phyloP scores from a whole-genome alignment of 2,113 vertebrate genomes.

The Benitochromis conjunctus region DNA sequence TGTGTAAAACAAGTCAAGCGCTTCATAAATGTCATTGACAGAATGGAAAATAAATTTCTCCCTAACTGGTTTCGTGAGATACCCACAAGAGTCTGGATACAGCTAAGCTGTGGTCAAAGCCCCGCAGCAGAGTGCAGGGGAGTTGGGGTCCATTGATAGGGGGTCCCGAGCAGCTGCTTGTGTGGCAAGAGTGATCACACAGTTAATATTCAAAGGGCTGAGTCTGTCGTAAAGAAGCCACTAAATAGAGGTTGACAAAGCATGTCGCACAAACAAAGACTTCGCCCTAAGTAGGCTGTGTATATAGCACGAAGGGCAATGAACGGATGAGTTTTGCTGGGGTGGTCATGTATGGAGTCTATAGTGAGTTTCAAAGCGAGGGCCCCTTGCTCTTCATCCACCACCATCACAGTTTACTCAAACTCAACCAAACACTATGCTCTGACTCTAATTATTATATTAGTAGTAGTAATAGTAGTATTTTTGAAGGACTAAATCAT shows the following conservation, averaged over 20 bases:
- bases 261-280: constrained; percentile 64
- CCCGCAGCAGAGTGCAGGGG: constrained; percentile 27
- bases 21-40: constrained; percentile 21
- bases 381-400: constrained; percentile 40
- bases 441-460: background rate
- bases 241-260: constrained; percentile 76
- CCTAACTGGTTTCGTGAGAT: constrained; percentile 12
- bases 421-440: background rate
- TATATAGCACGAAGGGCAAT: constrained; percentile 57
- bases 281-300: constrained; percentile 66
- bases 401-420: constrained; percentile 14
- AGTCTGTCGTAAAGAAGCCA: constrained; percentile 66
- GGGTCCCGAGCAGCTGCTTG: constrained; percentile 62
- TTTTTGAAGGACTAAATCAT: background rate
- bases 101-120: constrained; percentile 49
- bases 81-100: constrained; percentile 27
- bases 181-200: constrained; percentile 77
- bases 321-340: constrained; percentile 51
- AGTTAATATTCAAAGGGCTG: constrained; percentile 77
- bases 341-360: constrained; percentile 68
- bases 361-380: constrained; percentile 65
- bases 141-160: constrained; percentile 21
- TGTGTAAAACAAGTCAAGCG: constrained; percentile 34
- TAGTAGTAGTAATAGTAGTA: background rate
- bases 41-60: constrained; percentile 24